phyloP scores from a whole-genome alignment of 2,888 invertebrate species.

The Endomychus coccineus region DNA sequence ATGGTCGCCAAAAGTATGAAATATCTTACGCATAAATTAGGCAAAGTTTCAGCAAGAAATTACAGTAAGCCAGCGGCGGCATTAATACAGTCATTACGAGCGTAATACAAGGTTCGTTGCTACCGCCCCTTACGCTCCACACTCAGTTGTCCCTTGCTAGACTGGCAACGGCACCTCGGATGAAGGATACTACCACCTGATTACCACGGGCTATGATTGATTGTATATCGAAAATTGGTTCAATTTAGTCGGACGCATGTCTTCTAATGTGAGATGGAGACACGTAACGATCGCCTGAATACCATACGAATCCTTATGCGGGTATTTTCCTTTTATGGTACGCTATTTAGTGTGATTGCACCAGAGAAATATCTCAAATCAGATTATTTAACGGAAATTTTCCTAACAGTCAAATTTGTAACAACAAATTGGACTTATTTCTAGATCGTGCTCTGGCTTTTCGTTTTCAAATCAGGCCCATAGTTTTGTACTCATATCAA shows the following conservation, averaged over 20 bases:
- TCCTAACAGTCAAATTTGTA: no score
- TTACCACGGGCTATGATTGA: constrained; percentile 38
- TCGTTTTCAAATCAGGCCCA: no score
- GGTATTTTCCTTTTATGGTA: no score
- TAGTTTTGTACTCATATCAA: no score
- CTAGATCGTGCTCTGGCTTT: no score
- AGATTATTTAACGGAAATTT: no score
- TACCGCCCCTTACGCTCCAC: constrained; percentile 8
- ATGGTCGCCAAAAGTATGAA: constrained; percentile 37
- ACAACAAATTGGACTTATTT: no score
- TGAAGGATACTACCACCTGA: constrained; percentile 38
- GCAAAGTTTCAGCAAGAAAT: constrained; percentile 43
- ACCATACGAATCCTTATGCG: no score
- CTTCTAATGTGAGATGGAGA: no score
- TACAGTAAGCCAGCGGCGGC: constrained; percentile 36
- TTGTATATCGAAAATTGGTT: constrained; percentile 35
- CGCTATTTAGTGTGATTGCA: no score
- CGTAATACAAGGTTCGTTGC: constrained; percentile 30
- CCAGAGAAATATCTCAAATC: no score
- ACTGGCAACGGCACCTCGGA: constrained; percentile 28
- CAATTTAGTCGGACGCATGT: constrained; percentile 24
- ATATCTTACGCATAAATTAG: constrained; percentile 43
- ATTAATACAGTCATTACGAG: constrained; percentile 41
- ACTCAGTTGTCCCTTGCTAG: constrained; percentile 18
- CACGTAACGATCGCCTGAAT: no score